Evolutionary conservation across 2,113 vertebrate species (phyloP).

Genomic region (Leucopsar rothschildi): DNA sequence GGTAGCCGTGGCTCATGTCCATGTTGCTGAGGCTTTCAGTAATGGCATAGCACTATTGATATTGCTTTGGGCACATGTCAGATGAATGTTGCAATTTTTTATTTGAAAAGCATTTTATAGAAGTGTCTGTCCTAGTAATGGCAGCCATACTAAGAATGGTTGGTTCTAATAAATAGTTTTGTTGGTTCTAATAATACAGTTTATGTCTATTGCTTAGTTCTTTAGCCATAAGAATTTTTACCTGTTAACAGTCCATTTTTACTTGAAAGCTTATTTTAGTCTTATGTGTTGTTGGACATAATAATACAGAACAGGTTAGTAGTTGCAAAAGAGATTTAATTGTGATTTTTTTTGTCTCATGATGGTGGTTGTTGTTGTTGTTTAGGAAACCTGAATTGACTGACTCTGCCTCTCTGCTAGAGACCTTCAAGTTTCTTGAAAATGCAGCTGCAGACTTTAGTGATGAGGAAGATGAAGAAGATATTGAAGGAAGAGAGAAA

Average conservation of each 20-base stretch:
- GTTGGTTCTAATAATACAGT: neutral
- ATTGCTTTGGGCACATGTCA: neutral
- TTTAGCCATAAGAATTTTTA: neutral
- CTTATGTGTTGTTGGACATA: neutral
- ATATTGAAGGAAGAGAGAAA: constrained; percentile 88
- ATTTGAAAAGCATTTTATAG: no score
- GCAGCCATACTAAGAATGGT: neutral
- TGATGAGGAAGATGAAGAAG: constrained; percentile 96
- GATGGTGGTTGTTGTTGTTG: constrained; percentile 40
- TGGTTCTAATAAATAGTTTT: neutral
- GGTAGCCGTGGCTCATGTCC: neutral
- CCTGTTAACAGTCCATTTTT: neutral
- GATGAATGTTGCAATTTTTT: no score
- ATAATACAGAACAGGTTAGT: neutral
- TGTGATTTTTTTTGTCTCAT: neutral
- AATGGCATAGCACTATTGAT: neutral
- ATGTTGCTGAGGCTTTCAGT: neutral
- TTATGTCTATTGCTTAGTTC: neutral
- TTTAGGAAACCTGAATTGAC: constrained; percentile 88
- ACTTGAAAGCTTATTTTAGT: neutral
- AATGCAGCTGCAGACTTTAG: constrained; percentile 90
- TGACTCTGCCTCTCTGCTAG: constrained; percentile 87
- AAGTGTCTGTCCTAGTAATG: neutral
- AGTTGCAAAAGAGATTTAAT: neutral
- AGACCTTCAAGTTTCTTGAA: constrained; percentile 94